A percentile compares a stretch with the other conserved stretches of the same genome.
These are phyloP conservation scores for Plagiodera versicolora DNA, from an alignment of 2,888 invertebrate species.

Conservation along the genomic window DNA sequence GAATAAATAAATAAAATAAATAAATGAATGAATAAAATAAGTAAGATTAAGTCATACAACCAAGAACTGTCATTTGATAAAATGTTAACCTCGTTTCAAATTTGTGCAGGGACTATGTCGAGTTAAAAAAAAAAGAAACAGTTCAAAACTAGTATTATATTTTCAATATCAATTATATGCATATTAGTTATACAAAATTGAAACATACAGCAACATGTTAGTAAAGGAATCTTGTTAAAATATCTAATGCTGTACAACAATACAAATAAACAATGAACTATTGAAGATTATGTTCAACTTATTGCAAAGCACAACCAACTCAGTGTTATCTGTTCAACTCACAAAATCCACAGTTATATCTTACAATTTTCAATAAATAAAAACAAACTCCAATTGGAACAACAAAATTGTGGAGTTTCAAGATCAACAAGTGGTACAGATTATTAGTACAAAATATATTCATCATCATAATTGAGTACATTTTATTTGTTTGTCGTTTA, in stretches of 20 bases:
- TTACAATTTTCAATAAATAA: constrained; percentile 38
- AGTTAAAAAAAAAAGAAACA: background rate
- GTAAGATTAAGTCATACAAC: too few species aligned
- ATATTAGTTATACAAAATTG: constrained; percentile 16
- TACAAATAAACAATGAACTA: constrained; percentile 1
- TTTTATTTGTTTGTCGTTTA: too few species aligned
- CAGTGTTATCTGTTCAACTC: constrained; percentile 34
- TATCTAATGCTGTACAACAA: constrained; percentile 50
- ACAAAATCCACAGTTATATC: constrained; percentile 40
- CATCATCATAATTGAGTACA: too few species aligned
- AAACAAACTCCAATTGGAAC: constrained; percentile 13
- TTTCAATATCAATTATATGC: constrained; percentile 14
- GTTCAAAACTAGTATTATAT: constrained; percentile 12
- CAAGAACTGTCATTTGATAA: too few species aligned
- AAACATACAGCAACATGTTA: constrained; percentile 16
- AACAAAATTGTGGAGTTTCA: background rate
- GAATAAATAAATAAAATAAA: too few species aligned
- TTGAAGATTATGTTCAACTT: constrained; percentile 35
- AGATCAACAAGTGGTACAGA: background rate
- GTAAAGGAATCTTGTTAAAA: constrained; percentile 37
- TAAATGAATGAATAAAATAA: too few species aligned
- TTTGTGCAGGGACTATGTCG: too few species aligned
- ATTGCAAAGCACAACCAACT: constrained; percentile 29
- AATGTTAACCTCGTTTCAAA: too few species aligned
- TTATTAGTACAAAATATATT: too few species aligned